These are phyloP conservation scores for Hydrotaea cyrtoneurina DNA, from an alignment of 2,888 invertebrate genomes.

Conservation along the genomic window DNA sequence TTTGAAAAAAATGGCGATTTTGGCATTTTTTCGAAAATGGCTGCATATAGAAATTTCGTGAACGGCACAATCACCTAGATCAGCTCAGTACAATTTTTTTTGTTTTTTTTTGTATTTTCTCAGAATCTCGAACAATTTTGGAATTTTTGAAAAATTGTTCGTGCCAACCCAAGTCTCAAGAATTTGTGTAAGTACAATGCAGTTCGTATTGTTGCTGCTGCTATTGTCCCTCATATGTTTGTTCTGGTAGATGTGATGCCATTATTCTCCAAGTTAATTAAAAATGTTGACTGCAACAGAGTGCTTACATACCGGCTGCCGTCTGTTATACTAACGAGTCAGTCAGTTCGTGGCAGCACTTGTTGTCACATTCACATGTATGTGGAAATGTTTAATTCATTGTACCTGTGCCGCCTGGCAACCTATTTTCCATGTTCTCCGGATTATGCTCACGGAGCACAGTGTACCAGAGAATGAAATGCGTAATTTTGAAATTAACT, in stretches of 20 bases:
- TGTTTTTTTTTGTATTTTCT: too few species aligned
- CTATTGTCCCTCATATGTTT: background rate
- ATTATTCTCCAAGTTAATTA: constrained; percentile 15
- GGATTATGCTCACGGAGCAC: too few species aligned
- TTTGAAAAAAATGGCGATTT: too few species aligned
- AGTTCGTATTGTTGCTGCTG: background rate
- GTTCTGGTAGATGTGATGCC: background rate
- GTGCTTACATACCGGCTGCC: background rate
- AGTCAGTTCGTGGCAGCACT: constrained; percentile 16
- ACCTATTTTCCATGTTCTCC: background rate
- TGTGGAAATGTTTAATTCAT: background rate
- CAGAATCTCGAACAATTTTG: too few species aligned
- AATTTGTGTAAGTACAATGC: background rate
- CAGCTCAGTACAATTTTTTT: too few species aligned
- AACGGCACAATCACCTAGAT: too few species aligned
- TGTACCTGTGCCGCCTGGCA: background rate
- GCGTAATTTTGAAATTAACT: too few species aligned
- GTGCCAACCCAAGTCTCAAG: background rate
- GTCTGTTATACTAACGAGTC: background rate
- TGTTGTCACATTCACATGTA: constrained; percentile 23
- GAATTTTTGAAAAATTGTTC: background rate
- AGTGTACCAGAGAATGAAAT: too few species aligned
- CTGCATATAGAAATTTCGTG: too few species aligned
- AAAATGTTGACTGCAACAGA: background rate
- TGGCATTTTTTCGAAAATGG: too few species aligned